Evolutionary conservation across 2,888 invertebrate species (phyloP).

Genomic region (Tethea ocularis): DNA sequence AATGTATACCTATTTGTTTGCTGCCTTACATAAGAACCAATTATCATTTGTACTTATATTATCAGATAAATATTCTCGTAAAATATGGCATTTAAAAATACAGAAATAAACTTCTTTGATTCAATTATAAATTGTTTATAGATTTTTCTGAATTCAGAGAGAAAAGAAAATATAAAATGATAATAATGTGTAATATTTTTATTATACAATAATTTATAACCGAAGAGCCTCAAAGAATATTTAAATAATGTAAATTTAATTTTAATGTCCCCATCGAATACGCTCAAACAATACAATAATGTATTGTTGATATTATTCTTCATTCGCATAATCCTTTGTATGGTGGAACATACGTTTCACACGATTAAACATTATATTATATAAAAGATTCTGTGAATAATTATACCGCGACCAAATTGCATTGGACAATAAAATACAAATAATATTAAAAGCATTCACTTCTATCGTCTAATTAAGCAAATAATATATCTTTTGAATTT

Average conservation of each 20-base stretch:
- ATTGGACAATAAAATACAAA: background rate
- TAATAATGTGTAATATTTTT: too few relatives aligned
- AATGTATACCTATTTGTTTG: background rate
- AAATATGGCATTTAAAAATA: too few relatives aligned
- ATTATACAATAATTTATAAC: too few relatives aligned
- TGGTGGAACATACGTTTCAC: background rate
- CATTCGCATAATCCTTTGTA: background rate
- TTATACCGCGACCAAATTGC: background rate
- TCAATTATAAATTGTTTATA: background rate
- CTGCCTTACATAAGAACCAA: background rate
- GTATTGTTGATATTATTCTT: background rate
- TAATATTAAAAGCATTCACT: background rate
- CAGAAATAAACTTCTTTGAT: too few relatives aligned
- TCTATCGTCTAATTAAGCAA: background rate
- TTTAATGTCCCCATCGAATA: background rate
- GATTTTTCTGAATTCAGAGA: background rate
- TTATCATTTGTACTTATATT: background rate
- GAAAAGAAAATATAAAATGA: background rate
- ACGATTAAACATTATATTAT: conserved; percentile 4
- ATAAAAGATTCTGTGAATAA: background rate
- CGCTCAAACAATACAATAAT: background rate
- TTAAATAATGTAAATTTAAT: too few relatives aligned
- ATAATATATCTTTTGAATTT: too few relatives aligned
- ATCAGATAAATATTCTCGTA: too few relatives aligned
- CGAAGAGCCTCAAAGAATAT: too few relatives aligned